phyloP scores from a whole-genome alignment of 2,888 invertebrate genomes.

The Lasius platythorax region DNA sequence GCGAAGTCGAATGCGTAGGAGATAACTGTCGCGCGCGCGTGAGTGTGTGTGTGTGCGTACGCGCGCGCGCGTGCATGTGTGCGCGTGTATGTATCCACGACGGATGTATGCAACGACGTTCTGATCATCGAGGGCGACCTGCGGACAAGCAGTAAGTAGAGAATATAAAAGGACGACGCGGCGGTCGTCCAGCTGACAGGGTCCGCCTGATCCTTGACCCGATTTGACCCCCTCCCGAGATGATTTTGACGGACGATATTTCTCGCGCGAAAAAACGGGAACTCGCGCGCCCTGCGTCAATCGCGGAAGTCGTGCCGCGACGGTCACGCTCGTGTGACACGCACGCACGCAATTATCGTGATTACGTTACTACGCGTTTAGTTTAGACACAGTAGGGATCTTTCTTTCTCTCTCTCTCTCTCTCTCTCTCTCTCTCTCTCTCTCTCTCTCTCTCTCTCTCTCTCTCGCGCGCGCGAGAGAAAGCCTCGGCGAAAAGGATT shows the following conservation, averaged over 20 bases:
- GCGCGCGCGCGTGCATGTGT: no score
- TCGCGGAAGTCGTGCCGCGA: constrained; percentile 33
- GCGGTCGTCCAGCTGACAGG: neutral
- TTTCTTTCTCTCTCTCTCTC: neutral
- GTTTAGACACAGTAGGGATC: neutral
- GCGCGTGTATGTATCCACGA: neutral
- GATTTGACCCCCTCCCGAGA: constrained; percentile 14
- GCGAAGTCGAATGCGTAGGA: constrained; percentile 16
- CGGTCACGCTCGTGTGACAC: constrained; percentile 11
- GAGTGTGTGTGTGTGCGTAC: no score
- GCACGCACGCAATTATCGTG: neutral
- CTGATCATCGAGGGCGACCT: constrained; percentile 22
- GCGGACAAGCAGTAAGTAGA: constrained; percentile 56
- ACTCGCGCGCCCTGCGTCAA: constrained; percentile 19
- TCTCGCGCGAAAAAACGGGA: no score
- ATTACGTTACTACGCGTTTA: neutral
- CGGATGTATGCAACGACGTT: neutral
- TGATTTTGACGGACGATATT: neutral
- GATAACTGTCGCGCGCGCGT: neutral
- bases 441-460: neutral
- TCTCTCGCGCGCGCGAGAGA: neutral
- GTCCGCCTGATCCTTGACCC: constrained; percentile 43
- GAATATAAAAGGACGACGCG: constrained; percentile 3
- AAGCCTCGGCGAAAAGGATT: neutral
- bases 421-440: no score